Base-by-base conservation (phyloP, 1,140 invertebrate species). In the Bradysia coprophila region DNA sequence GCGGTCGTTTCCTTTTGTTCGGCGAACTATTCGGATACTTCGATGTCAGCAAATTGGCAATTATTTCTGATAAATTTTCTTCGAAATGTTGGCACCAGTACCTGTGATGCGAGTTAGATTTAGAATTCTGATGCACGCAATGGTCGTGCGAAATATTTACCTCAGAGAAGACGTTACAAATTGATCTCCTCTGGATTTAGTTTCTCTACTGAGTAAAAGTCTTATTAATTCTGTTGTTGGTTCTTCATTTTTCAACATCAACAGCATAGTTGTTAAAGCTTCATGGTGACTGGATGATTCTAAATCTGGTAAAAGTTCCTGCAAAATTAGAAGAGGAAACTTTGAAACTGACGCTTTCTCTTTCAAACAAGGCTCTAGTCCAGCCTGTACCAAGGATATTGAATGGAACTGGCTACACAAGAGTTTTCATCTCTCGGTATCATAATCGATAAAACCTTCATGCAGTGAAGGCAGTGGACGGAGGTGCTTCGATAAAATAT, bases 21-120 rank as follows among this genome's bases (percentile, higher is more conserved):
- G 88, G 86, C 48, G 86, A 89, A 6, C 81, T 83, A 24, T 74
- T 75, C 31, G 83, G 82, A 60, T 84, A 85, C 52, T 83, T 69
- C 60, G 78, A 77, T 62, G 72, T 81, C 45, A 86, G 65, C 32
- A 86, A 62, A 50, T 73, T 72, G 32, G 78, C 78, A 32, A 94
- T 72, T 36, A 92, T 63, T 61, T 92, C 87, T 9, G 77, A 85
- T 37, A 92, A 68, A 60, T 85, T 85, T 44, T 93, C 88, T 51
- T 91, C 84, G 57, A 87, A 81, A 49, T 88, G 81, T 49, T 86
- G 79, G 57, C 85, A 88, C 90, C 90, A 96, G 59, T 88, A 87
- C 57, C 58, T 59, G 21, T 13, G 16, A 39, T 39, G n/a, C n/a
- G n/a, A n/a, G n/a, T n/a, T n/a, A 31, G 8, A 31, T 9, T 31